These are phyloP conservation scores for Acrossocheilus fasciatus DNA, from an alignment of 2,797 vertebrate species.

Conservation along the genomic window DNA sequence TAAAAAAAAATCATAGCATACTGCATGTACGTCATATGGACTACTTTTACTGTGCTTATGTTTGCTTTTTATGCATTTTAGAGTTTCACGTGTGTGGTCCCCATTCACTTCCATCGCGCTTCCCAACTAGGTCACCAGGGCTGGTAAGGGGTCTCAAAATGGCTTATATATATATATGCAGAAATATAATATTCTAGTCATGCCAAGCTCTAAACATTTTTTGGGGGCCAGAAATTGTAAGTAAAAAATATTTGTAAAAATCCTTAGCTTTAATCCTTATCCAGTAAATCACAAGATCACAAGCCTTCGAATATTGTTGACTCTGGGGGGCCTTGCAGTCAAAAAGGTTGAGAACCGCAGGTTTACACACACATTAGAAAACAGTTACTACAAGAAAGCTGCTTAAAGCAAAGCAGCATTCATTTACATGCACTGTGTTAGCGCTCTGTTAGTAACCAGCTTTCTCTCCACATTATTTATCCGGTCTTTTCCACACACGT, in stretches of 20 bases:
- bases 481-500: background rate
- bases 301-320: background rate
- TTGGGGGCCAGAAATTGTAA: background rate
- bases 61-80: too few relatives aligned
- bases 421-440: background rate
- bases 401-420: slow-evolving; percentile 7
- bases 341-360: background rate
- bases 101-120: too few relatives aligned
- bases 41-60: too few relatives aligned
- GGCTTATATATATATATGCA: background rate
- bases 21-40: background rate
- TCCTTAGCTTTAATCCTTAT: background rate
- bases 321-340: background rate
- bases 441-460: background rate
- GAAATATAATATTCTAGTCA: background rate
- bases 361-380: background rate
- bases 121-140: too few relatives aligned
- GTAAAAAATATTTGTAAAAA: background rate
- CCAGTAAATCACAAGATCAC: background rate
- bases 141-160: too few relatives aligned
- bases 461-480: background rate
- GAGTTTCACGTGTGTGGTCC: too few relatives aligned
- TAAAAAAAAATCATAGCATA: background rate
- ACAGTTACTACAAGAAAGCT: background rate
- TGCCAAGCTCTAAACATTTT: background rate